Evolutionary conservation across 2,113 vertebrate species (phyloP).

Genomic region (Hemiprocne comata): DNA sequence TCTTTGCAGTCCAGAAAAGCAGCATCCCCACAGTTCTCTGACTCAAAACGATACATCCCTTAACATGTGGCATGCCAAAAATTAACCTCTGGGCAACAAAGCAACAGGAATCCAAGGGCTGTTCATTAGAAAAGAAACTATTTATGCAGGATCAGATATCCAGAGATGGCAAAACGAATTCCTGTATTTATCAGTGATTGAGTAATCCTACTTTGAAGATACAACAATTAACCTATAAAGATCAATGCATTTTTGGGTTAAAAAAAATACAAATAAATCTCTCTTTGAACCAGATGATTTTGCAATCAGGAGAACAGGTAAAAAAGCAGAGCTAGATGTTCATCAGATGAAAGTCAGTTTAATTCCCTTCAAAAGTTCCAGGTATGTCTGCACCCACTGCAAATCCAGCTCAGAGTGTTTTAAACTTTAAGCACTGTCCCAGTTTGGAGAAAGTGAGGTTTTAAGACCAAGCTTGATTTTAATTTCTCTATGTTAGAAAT

Average conservation of each 20-base stretch:
- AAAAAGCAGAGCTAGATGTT: neutral
- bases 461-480: neutral
- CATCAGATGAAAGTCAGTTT: neutral
- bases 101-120: neutral
- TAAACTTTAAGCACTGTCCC: neutral
- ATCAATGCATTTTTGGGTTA: neutral
- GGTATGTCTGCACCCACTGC: neutral
- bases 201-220: neutral
- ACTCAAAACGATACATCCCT: neutral
- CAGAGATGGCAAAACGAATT: neutral
- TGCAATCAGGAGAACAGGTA: neutral
- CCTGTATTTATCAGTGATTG: neutral
- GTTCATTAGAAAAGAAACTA: neutral
- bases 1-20: neutral
- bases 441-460: neutral
- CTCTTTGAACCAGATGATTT: neutral
- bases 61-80: neutral
- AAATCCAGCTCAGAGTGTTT: neutral
- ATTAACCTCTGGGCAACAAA: slow-evolving; percentile 22
- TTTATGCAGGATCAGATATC: neutral
- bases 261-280: neutral
- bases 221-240: neutral
- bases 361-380: neutral
- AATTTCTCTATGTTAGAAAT: neutral
- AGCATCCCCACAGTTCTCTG: neutral